phyloP scores from a whole-genome alignment of 2,797 vertebrate species.

The Ara ararauna region DNA sequence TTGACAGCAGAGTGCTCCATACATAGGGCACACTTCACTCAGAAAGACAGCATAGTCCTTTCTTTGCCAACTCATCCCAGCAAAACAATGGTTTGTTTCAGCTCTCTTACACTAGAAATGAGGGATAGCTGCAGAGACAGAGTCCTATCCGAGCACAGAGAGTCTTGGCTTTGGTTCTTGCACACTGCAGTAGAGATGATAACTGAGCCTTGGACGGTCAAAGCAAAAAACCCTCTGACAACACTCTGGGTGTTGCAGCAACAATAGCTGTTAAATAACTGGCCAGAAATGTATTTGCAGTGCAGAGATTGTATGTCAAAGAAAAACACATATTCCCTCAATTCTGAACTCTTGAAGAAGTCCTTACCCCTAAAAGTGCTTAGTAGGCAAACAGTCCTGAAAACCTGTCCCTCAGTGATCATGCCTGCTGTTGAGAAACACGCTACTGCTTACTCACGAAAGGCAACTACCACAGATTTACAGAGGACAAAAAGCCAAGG shows the following conservation, averaged over 20 bases:
- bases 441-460: not conserved
- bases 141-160: not conserved
- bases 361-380: not conserved
- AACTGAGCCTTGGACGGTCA: not conserved
- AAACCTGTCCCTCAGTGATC: not conserved
- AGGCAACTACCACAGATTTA: not conserved
- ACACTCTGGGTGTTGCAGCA: not conserved
- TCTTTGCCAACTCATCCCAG: not conserved
- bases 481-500: not conserved
- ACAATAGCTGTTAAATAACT: not conserved
- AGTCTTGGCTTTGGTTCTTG: not conserved
- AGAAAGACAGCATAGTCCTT: not conserved
- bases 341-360: not conserved
- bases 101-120: not conserved
- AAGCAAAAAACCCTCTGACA: not conserved
- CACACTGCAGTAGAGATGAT: not conserved
- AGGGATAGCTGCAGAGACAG: not conserved
- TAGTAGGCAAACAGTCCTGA: not conserved
- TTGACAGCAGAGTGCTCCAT: not conserved
- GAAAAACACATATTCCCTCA: not conserved
- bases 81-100: accelerated
- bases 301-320: not conserved
- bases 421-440: not conserved
- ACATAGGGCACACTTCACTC: not conserved
- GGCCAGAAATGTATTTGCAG: not conserved